phyloP scores from a whole-genome alignment of 2,113 vertebrate genomes.

The Pterocles gutturalis region DNA sequence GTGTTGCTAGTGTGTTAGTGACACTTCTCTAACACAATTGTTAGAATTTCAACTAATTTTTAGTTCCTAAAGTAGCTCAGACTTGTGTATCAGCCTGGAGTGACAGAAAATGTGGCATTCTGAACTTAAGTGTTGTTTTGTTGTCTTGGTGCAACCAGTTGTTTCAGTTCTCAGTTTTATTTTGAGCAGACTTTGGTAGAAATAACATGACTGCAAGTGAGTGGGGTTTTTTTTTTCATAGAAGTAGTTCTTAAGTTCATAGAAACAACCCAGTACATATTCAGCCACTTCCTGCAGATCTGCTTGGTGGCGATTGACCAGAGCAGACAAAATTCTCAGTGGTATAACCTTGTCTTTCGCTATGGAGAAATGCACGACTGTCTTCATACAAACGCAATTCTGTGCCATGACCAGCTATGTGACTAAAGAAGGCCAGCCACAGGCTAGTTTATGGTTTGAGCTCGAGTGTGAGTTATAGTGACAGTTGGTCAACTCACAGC shows the following conservation, averaged over 20 bases:
- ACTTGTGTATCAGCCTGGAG: background rate
- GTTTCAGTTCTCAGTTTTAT: background rate
- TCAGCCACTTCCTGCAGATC: background rate
- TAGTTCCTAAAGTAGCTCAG: background rate
- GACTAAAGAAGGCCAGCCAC: background rate
- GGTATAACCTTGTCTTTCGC: background rate
- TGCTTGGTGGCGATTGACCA: background rate
- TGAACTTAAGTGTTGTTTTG: background rate
- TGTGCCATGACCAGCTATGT: background rate
- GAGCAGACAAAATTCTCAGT: background rate
- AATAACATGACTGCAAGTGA: background rate
- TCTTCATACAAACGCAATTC: rapidly evolving
- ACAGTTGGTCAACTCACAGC: background rate
- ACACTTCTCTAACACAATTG: background rate
- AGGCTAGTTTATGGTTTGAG: background rate
- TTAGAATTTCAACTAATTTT: background rate
- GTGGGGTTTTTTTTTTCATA: background rate
- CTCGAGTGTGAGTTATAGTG: background rate
- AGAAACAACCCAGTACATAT: background rate
- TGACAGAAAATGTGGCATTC: background rate
- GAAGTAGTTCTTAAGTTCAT: background rate
- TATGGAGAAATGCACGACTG: background rate
- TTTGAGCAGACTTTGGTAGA: background rate
- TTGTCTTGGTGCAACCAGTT: background rate
- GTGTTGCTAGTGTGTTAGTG: background rate